phyloP scores from a whole-genome alignment of 2,888 invertebrate species.

The Scaptomyza flava region DNA sequence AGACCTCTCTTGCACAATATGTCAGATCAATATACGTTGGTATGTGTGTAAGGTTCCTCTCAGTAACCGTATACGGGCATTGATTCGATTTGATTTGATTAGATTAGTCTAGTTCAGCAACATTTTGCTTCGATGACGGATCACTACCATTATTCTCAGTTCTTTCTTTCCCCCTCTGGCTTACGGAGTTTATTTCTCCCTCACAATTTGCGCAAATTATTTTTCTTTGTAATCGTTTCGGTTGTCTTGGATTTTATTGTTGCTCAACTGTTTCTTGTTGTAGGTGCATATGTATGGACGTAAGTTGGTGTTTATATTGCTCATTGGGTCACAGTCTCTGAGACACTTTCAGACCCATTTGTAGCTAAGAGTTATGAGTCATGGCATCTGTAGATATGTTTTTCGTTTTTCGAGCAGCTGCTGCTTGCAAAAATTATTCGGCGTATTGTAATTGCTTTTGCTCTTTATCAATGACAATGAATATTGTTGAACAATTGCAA shows the following conservation, averaged over 20 bases:
- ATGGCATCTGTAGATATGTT: constrained; percentile 49
- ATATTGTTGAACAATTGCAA: constrained; percentile 37
- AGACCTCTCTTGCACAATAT: constrained; percentile 59
- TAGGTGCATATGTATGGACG: constrained; percentile 60
- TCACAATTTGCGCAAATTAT: constrained; percentile 75
- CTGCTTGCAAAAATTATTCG: constrained; percentile 62
- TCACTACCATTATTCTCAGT: constrained; percentile 48
- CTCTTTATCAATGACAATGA: constrained; percentile 73
- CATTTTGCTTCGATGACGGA: constrained; percentile 74
- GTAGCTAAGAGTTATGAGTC: constrained; percentile 53
- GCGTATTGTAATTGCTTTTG: constrained; percentile 60
- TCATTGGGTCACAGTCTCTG: constrained; percentile 73
- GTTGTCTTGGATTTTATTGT: constrained; percentile 70
- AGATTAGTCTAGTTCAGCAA: constrained; percentile 59
- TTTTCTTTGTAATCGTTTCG: constrained; percentile 75
- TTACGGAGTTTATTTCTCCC: constrained; percentile 11
- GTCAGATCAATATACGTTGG: constrained; percentile 4
- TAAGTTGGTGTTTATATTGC: constrained; percentile 56
- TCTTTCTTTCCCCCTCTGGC: constrained; percentile 14
- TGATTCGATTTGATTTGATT: constrained; percentile 63
- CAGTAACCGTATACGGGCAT: constrained; percentile 56
- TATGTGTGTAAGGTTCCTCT: constrained; percentile 7
- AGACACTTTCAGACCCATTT: constrained; percentile 52
- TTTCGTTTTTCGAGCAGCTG: constrained; percentile 41
- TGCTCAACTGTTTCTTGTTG: constrained; percentile 59